Evolutionary conservation across 2,113 vertebrate species (phyloP), one percentile per base, ranked within the genome.

Genomic region (Motacilla alba): DNA sequence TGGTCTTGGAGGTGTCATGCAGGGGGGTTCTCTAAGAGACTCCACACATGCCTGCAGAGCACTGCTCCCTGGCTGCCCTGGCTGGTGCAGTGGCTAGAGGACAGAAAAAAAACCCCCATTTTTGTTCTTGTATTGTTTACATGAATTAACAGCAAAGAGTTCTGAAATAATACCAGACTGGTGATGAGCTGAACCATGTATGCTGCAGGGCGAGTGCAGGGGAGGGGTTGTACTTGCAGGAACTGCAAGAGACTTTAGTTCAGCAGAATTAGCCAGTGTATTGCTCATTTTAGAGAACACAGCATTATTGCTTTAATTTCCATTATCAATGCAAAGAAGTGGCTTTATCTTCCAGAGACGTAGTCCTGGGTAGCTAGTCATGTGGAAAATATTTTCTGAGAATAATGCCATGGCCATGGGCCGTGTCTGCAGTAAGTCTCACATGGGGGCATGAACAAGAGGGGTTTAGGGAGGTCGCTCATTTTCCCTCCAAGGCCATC

Each of bases 1-100:
- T 13, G 2, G 7, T 44, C 41, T 33, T 2, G 8, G 28, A 15
- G 3, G 6, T 15, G 11, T 46, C 1, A 0, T 30, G n/a, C 27
- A n/a, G 11, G n/a, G 27, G 21, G 13, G 2, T n/a, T 78, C 44
- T 47, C 60, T 39, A 28, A 75, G 37, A 82, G 44, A 35, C 21
- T 55, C 39, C 12, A 19, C 8, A 7, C 23, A 21, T 0, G 1
- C 60, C 75, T 9, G 4, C 17, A 13, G 7, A 66, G 60, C 60
- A 2, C 27, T n/a, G 64, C 27, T 76, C 68, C 33, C 9, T 26
- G 43, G 63, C 60, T 62, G 9, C 13, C 55, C 75, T 79, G 33
- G 39, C 37, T n/a, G 46, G 17, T 52, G 20, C 41, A 33, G 39
- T 23, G n/a, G 33, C 80, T 75, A 47, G 81, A 75, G 50, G 31